Evolutionary conservation across 2,888 invertebrate species (phyloP).

Genomic region (Margaritifera margaritifera): DNA sequence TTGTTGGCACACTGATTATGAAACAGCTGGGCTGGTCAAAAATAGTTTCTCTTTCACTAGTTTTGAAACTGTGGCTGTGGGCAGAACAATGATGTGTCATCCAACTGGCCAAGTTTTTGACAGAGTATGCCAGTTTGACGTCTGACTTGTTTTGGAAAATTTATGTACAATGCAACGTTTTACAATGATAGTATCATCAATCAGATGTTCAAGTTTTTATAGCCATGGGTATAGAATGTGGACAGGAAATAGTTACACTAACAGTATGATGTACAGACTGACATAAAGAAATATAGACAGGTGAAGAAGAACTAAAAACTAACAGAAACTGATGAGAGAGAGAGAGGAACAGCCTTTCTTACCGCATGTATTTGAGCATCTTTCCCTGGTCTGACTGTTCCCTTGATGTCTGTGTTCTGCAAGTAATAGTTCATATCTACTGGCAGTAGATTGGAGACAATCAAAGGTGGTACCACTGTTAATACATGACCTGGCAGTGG

Average conservation of each 20-base stretch:
- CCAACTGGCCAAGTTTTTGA: no score
- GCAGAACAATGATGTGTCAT: no score
- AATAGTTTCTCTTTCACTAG: no score
- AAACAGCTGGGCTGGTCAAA: no score
- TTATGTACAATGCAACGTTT: no score
- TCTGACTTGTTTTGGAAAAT: no score
- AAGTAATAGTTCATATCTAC: constrained; percentile 74
- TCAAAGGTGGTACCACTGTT: constrained; percentile 86
- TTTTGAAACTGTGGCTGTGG: no score
- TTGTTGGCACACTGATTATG: no score
- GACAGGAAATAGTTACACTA: not conserved
- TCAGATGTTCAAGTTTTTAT: no score
- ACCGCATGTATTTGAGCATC: constrained; percentile 71
- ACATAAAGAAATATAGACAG: not conserved
- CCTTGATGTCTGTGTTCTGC: constrained; percentile 61
- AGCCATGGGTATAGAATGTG: no score
- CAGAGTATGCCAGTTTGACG: no score
- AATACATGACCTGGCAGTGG: constrained; percentile 89
- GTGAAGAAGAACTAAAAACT: not conserved
- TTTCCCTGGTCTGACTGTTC: constrained; percentile 74
- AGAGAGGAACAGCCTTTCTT: constrained; percentile 25
- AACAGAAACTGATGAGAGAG: not conserved
- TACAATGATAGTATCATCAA: no score
- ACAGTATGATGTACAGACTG: not conserved
- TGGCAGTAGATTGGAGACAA: constrained; percentile 90